Evolutionary conservation across 2,888 invertebrate genomes (phyloP).

Genomic region (Eurytoma californica): DNA sequence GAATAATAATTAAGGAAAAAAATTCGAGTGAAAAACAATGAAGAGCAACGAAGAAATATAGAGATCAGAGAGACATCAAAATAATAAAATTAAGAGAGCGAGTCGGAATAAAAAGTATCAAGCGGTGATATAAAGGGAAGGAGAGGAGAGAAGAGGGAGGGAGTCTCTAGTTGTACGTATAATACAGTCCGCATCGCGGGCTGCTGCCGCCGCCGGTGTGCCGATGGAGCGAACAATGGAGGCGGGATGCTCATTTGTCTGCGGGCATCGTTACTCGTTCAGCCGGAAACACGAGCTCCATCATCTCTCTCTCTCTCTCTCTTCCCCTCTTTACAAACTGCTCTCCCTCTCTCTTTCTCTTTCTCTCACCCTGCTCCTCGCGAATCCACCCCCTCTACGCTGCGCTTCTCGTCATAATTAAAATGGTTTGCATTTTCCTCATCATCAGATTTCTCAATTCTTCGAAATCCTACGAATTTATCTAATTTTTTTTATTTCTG

Average conservation of each 20-base stretch:
- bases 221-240: conserved; percentile 70
- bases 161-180: neutral
- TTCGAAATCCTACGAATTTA: too few relatives aligned
- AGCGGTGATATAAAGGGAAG: neutral
- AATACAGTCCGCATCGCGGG: conserved; percentile 9
- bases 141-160: conserved; percentile 22
- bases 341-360: conserved; percentile 34
- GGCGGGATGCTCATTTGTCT: conserved; percentile 75
- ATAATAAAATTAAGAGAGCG: conserved; percentile 49
- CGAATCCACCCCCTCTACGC: neutral
- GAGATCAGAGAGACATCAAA: conserved; percentile 35
- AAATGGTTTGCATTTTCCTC: conserved; percentile 36
- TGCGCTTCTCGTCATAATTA: conserved; percentile 38
- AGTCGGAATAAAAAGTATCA: conserved; percentile 35
- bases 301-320: conserved; percentile 57
- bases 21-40: neutral
- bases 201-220: conserved; percentile 27
- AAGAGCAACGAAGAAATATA: neutral
- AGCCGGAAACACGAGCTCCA: conserved; percentile 72
- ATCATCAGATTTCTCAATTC: neutral
- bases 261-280: conserved; percentile 74
- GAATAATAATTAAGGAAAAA: neutral
- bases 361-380: conserved; percentile 10
- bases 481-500: too few relatives aligned
- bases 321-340: conserved; percentile 52